These are phyloP conservation scores for Spodoptera littoralis DNA, from an alignment of 2,888 invertebrate species.

Conservation along the genomic window DNA sequence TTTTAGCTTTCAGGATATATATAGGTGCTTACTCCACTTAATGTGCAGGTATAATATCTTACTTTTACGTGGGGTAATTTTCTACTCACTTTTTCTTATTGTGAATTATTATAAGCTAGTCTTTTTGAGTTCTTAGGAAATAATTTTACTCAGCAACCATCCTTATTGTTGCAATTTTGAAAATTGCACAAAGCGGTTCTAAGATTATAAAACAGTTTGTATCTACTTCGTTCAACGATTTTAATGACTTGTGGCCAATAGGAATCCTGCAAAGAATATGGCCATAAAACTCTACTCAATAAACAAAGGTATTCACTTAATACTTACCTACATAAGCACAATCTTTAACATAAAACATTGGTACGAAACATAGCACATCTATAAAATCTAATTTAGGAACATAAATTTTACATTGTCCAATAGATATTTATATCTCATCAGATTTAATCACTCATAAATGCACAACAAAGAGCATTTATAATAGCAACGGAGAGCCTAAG, in stretches of 20 bases:
- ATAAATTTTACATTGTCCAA: slow-evolving; percentile 61
- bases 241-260: too few species aligned
- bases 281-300: neutral
- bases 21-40: slow-evolving; percentile 31
- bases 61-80: slow-evolving; percentile 20
- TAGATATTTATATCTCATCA: slow-evolving; percentile 63
- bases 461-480: slow-evolving; percentile 64
- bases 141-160: too few species aligned
- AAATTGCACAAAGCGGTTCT: too few species aligned
- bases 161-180: too few species aligned
- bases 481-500: slow-evolving; percentile 61
- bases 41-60: slow-evolving; percentile 31
- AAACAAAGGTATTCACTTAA: slow-evolving; percentile 12
- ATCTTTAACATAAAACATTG: too few species aligned
- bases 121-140: too few species aligned
- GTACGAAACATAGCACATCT: slow-evolving; percentile 29
- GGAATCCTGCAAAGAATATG: too few species aligned
- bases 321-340: too few species aligned
- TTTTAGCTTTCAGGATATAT: slow-evolving; percentile 64
- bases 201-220: too few species aligned
- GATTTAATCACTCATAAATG: slow-evolving; percentile 66
- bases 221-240: too few species aligned
- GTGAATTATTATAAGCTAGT: too few species aligned
- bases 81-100: neutral
- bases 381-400: slow-evolving; percentile 52